Base-by-base conservation (phyloP, 2,888 invertebrate species). In the Drosophila nr. perissopoda region DNA sequence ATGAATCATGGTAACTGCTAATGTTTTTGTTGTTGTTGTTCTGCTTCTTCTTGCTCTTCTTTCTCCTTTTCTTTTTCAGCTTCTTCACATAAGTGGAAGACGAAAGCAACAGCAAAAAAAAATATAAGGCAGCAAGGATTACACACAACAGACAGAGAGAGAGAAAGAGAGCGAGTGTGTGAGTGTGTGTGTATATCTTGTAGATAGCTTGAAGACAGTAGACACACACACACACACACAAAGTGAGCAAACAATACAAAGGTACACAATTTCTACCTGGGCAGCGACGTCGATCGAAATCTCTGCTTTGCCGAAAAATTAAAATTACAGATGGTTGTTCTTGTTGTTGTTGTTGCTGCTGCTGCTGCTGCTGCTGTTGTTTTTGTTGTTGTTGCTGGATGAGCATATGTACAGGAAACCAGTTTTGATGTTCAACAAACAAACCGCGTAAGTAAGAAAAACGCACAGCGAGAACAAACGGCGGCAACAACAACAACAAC, bases 391-490 rank as follows among this genome's bases (percentile, higher is more conserved):
- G 79, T 83, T 66, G 80, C 80, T 86, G 86, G 88, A 88, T 82
- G 89, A 83, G 90, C 90, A 89, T 89, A 87, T 87, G 86, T 85
- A 89, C 87, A 87, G 90, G 90, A 87, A 87, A 87, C 87, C 87
- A 87, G 87, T 87, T 87, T 88, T 27, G 88, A 85, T 86, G 86
- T 88, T 89, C 86, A 81, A 88, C 88, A 86, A 86, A 86, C 70
- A 86, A 80, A 87, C 71, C 76, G 81, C 76, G 77, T 79, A 88
- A 56, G 36, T 46, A 53, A 85, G 87, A 82, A 85, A 83, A 82
- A 84, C 84, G 76, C 77, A 75, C 83, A 81, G 70, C 77, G 53
- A 86, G 75, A 73, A 87, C 78, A 82, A 81, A 81, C 71, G 68
- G 81, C 75, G 79, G 63, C 79, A 61, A 13, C 65, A 71, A 49